Percentiles rank a stretch among this genome's conserved stretches.
These are phyloP conservation scores for Oenanthe melanoleuca DNA, from an alignment of 2,113 vertebrate species.

Conservation along the genomic window DNA sequence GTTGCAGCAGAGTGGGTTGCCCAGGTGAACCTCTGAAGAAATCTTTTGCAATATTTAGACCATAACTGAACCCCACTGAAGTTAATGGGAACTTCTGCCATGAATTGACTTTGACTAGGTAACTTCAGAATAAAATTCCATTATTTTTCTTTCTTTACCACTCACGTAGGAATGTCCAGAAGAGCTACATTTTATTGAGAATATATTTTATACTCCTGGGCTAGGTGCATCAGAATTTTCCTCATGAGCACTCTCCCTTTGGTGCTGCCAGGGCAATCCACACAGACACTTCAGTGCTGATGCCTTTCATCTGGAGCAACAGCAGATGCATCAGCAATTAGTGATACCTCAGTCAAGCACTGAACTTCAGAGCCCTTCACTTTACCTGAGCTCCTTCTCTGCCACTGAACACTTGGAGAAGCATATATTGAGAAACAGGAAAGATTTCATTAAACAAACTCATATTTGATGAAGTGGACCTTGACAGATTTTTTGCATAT, in stretches of 20 bases:
- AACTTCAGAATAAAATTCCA: background rate
- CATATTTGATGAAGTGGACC: background rate
- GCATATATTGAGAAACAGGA: background rate
- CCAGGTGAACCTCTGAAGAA: background rate
- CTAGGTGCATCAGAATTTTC: background rate
- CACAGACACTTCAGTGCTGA: fast-evolving
- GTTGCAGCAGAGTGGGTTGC: background rate
- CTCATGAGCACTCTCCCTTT: background rate
- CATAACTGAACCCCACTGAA: background rate
- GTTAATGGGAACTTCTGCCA: background rate
- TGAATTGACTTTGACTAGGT: background rate
- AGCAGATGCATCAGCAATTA: background rate
- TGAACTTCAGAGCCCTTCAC: background rate
- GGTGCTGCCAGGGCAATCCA: background rate
- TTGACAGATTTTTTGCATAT: fast-evolving
- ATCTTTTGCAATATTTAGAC: background rate
- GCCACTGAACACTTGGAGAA: background rate
- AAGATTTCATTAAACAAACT: background rate
- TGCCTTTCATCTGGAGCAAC: background rate
- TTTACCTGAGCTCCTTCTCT: background rate
- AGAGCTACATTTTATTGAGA: background rate
- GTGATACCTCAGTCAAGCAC: background rate
- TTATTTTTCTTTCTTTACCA: background rate
- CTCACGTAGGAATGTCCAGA: background rate
- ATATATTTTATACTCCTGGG: background rate